phyloP scores from a whole-genome alignment of 2,888 invertebrate genomes.

The Opisthograptis luteolata region DNA sequence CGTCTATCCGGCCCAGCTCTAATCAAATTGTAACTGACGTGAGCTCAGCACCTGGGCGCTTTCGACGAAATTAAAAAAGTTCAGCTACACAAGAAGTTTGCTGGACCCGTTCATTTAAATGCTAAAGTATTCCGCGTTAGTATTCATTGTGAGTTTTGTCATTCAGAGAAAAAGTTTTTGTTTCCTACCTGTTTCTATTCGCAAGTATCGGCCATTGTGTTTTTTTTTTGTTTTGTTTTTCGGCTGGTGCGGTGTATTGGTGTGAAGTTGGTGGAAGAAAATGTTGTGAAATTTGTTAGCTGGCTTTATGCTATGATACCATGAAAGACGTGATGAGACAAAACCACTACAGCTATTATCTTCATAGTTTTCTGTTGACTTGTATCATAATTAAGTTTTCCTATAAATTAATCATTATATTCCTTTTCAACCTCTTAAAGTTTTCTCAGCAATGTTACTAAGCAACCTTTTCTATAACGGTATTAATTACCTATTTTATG shows the following conservation, averaged over 20 bases:
- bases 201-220: slow-evolving; percentile 48
- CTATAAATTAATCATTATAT: too few relatives aligned
- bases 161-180: slow-evolving; percentile 67
- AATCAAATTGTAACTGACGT: slow-evolving; percentile 53
- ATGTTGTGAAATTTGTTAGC: too few relatives aligned
- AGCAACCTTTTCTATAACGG: too few relatives aligned
- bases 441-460: too few relatives aligned
- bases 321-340: too few relatives aligned
- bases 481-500: too few relatives aligned
- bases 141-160: slow-evolving; percentile 77
- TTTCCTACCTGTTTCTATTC: slow-evolving; percentile 56
- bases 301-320: too few relatives aligned
- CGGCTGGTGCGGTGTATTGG: not conserved
- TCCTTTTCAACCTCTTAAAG: too few relatives aligned
- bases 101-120: slow-evolving; percentile 77
- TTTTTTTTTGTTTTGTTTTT: slow-evolving; percentile 29
- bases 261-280: too few relatives aligned
- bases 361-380: too few relatives aligned
- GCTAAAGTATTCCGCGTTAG: slow-evolving; percentile 75
- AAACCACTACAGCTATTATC: too few relatives aligned
- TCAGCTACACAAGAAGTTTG: slow-evolving; percentile 66
- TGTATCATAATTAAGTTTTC: too few relatives aligned
- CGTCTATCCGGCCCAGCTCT: not conserved
- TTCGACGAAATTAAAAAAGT: slow-evolving; percentile 82
- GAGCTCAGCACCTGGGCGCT: slow-evolving; percentile 73